Evolutionary conservation across 2,888 invertebrate species (phyloP), one percentile per base, ranked within the genome.

Genomic region (Eurois occulta): DNA sequence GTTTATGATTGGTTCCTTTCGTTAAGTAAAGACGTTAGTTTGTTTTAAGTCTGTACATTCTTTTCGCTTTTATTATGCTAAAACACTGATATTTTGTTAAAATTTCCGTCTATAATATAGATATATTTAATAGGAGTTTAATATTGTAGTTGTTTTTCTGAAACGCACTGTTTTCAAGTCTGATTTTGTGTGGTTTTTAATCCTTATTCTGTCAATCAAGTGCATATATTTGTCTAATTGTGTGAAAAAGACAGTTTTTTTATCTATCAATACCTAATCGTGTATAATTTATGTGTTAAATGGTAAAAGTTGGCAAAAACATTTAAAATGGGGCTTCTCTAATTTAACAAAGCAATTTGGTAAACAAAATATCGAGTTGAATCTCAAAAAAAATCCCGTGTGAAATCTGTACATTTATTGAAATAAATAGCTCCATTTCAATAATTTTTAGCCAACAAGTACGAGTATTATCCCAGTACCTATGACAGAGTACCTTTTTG

Each of bases 1-100:
- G 78, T 80, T 83, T 80, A 83, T 78, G 28, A n/a, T 77, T 83
- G 80, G 52, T 83, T 73, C 67, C 72, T 86, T 66, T 62, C 72
- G 60, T 75, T 55, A 66, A 52, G 13, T 13, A 24, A 55, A 72
- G n/a, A 72, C 46, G 28, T 81, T 75, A 65, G 70, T 55, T 71
- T 65, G 66, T 65, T 55, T 35, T 73, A 75, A 43, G 43, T 60
- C 28, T 62, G 13, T 66, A 76, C 52, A 38, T 80, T 76, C n/a
- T 62, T 75, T 80, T 81, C 66, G 69, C 66, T 81, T 62, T 60
- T 43, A 35, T 58, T 65, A 65, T 32, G 58, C 21, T 28, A 58
- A 77, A 58, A 24, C 24, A 58, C 48, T 28, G 46, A 82, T 73
- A 72, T 81, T 81, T 72, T 72, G 24, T 64, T 41, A 55, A 81